Percentiles rank a stretch among this genome's conserved stretches.
Conservation (phyloP, 2,113 vertebrate species). For the Polypterus bichir region DNA sequence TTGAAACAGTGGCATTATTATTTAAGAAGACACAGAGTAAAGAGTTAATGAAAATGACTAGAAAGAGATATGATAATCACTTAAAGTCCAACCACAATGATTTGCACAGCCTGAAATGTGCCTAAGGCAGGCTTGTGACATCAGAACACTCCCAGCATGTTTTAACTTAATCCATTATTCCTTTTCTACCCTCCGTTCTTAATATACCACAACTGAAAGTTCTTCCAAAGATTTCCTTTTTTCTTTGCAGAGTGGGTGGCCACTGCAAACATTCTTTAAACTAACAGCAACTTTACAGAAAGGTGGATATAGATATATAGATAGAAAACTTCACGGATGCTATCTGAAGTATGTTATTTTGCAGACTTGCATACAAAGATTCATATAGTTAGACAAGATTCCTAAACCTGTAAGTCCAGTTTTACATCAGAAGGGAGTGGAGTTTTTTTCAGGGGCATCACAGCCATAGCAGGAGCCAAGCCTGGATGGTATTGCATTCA, state of each 20-base stretch:
- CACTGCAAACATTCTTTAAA: neutral
- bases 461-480: too few species aligned
- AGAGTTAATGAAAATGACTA: neutral
- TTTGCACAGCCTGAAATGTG: conserved; percentile 6
- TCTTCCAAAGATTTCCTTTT: neutral
- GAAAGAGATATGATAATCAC: neutral
- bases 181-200: neutral
- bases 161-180: conserved; percentile 15
- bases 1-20: neutral
- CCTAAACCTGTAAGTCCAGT: too few species aligned
- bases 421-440: too few species aligned
- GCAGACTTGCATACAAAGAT: too few species aligned
- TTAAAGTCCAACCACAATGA: conserved; percentile 1
- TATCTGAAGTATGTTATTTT: too few species aligned
- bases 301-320: neutral
- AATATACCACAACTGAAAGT: conserved; percentile 5
- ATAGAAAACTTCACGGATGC: too few species aligned
- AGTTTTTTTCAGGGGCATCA: too few species aligned
- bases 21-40: neutral
- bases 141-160: conserved; percentile 13
- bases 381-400: too few species aligned
- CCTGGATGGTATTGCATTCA: too few species aligned
- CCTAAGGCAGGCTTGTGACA: conserved; percentile 10
- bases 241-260: conserved; percentile 8
- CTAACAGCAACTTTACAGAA: conserved; percentile 3